Conservation (phyloP, 2,888 invertebrate species). For the Gnatocerus cornutus region DNA sequence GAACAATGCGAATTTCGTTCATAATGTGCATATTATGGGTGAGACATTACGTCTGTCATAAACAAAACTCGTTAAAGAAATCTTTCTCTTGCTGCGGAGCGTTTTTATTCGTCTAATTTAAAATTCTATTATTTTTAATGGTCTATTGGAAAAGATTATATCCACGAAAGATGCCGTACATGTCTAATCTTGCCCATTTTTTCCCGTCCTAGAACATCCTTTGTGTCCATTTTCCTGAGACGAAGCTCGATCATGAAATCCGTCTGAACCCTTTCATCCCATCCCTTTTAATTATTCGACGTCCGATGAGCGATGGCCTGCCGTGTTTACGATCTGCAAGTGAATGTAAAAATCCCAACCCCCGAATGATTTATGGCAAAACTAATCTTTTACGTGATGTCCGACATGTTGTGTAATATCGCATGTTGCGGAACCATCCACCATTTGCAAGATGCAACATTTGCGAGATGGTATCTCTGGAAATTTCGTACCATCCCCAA, state of each 20-base stretch:
- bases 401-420: conserved; percentile 32
- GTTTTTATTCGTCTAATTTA: conserved; percentile 39
- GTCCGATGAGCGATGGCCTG: conserved; percentile 20
- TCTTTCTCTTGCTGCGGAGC: conserved; percentile 14
- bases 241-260: no score
- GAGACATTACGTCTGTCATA: conserved; percentile 36
- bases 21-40: conserved; percentile 27
- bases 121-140: conserved; percentile 41
- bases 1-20: conserved; percentile 26
- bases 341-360: conserved; percentile 26
- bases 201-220: no score
- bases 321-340: conserved; percentile 25
- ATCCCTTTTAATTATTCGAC: conserved; percentile 19
- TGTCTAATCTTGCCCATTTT: no score
- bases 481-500: conserved; percentile 23
- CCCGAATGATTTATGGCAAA: conserved; percentile 39
- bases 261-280: neutral
- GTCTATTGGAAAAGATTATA: conserved; percentile 26
- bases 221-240: no score
- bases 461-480: conserved; percentile 34
- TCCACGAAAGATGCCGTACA: no score
- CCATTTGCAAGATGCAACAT: conserved; percentile 30
- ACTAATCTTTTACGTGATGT: conserved; percentile 46
- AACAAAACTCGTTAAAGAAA: conserved; percentile 36
- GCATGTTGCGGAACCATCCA: conserved; percentile 41